These are phyloP conservation scores for Polydrusus tereticollis DNA, from an alignment of 2,888 invertebrate genomes.

Conservation along the genomic window DNA sequence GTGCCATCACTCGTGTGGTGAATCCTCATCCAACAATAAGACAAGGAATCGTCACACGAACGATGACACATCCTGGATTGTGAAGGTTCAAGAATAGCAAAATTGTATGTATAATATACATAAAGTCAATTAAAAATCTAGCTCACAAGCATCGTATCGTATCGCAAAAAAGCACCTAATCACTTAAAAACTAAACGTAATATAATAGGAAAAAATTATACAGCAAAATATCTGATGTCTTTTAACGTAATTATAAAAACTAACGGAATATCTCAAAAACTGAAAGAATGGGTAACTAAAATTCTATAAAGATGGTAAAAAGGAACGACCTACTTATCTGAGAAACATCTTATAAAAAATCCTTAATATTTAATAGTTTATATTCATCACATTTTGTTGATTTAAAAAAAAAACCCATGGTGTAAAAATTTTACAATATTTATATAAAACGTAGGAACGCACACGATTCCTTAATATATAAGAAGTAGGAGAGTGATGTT, in stretches of 20 bases:
- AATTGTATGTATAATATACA: too few species aligned
- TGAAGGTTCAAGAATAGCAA: neutral
- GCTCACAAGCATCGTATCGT: constrained; percentile 15
- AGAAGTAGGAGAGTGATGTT: constrained; percentile 15
- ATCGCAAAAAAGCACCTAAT: constrained; percentile 20
- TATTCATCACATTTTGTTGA: constrained; percentile 30
- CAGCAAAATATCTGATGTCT: constrained; percentile 18
- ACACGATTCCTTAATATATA: neutral
- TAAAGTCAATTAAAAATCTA: constrained; percentile 2
- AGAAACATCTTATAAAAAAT: constrained; percentile 18
- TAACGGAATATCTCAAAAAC: constrained; percentile 18
- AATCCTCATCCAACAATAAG: too few species aligned
- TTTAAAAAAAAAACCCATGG: constrained; percentile 4
- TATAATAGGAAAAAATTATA: constrained; percentile 17
- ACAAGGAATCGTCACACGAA: too few species aligned
- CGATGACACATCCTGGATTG: neutral
- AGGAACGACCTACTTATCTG: neutral
- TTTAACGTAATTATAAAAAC: constrained; percentile 22
- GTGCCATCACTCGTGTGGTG: too few species aligned
- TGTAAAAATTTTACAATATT: constrained; percentile 22
- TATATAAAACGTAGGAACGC: constrained; percentile 23
- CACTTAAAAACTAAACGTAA: constrained; percentile 1
- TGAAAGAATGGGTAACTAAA: constrained; percentile 22
- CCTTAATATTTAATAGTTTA: constrained; percentile 33
- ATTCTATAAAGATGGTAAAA: constrained; percentile 21